These are phyloP conservation scores for Polypterus bichir DNA, from an alignment of 2,113 vertebrate genomes.

Conservation along the genomic window DNA sequence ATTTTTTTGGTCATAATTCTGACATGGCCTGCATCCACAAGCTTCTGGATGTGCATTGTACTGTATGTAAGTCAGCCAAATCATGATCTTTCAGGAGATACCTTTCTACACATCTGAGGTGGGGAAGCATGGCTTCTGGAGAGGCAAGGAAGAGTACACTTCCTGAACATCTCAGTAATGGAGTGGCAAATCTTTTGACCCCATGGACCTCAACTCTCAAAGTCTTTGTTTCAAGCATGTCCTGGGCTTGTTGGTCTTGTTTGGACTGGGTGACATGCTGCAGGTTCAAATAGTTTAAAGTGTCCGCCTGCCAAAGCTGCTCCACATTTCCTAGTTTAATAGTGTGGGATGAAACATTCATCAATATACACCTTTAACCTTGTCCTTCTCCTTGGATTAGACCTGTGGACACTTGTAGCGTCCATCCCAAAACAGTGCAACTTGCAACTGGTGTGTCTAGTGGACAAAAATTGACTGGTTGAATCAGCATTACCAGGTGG, in stretches of 20 bases:
- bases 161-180: neutral
- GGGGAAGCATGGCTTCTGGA: constrained; percentile 3
- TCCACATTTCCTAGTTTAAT: constrained; percentile 4
- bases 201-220: neutral
- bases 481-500: constrained; percentile 3
- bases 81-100: constrained; percentile 5
- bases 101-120: constrained; percentile 7
- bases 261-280: constrained; percentile 7
- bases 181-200: constrained; percentile 2
- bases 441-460: constrained; percentile 10
- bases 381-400: neutral
- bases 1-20: too few relatives aligned
- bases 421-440: constrained; percentile 7
- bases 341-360: neutral
- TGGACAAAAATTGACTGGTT: constrained; percentile 2
- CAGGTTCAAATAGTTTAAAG: neutral
- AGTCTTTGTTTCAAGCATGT: neutral
- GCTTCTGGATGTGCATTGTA: constrained; percentile 5
- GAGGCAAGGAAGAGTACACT: neutral
- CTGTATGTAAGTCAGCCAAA: neutral
- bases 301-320: constrained; percentile 15
- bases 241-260: constrained; percentile 4
- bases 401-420: neutral
- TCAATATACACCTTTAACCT: neutral
- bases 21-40: constrained; percentile 6